A percentile compares a stretch with the other conserved stretches of the same genome.
Conservation (phyloP, 1,140 invertebrate genomes). For the Colletes gigas region DNA sequence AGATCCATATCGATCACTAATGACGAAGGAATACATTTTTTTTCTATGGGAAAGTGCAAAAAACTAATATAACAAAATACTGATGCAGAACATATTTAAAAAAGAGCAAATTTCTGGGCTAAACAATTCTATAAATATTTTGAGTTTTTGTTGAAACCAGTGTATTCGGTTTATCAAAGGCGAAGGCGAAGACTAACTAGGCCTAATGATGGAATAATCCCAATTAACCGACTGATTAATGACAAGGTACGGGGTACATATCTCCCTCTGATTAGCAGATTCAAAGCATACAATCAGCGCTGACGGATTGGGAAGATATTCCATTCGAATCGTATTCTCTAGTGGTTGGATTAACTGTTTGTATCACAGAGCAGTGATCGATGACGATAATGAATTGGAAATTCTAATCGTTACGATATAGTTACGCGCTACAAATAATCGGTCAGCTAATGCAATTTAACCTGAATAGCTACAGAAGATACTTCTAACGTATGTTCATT, state of each 20-base stretch:
- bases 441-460: no score
- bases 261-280: slow-evolving; percentile 47
- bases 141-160: neutral
- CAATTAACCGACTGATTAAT: slow-evolving; percentile 69
- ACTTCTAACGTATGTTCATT: no score
- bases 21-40: no score
- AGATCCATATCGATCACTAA: no score
- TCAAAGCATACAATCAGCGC: slow-evolving; percentile 20
- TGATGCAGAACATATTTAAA: no score
- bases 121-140: no score
- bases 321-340: slow-evolving; percentile 24
- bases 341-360: slow-evolving; percentile 3
- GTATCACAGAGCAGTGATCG: neutral
- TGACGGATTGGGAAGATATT: slow-evolving; percentile 6
- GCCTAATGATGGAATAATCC: slow-evolving; percentile 52
- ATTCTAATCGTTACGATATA: neutral
- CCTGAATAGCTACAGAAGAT: no score
- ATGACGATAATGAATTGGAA: neutral
- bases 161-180: neutral
- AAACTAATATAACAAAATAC: no score
- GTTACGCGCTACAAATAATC: no score
- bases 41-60: no score
- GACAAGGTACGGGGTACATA: slow-evolving; percentile 48
- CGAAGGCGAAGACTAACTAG: slow-evolving; percentile 31
- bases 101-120: no score